phyloP scores from a whole-genome alignment of 2,888 invertebrate species.

The Pecten maximus region DNA sequence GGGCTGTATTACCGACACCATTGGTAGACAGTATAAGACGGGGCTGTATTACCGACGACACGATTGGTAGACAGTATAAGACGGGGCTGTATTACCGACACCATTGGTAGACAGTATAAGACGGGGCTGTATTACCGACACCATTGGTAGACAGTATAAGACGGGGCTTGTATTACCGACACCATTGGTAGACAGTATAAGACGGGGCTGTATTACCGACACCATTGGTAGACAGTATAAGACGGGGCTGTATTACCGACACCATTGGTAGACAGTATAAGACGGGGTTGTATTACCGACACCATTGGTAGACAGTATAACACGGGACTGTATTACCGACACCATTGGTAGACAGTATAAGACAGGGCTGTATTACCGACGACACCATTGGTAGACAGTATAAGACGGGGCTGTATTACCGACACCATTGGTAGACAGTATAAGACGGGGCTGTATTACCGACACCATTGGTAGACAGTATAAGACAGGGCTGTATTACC shows the following conservation, averaged over 20 bases:
- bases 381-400: no score
- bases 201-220: background rate
- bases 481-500: background rate
- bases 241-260: background rate
- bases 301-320: no score
- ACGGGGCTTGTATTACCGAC: background rate
- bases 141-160: no score
- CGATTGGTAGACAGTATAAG: no score
- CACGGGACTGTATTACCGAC: background rate
- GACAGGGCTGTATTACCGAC: background rate
- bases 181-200: no score
- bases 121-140: background rate
- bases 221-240: no score
- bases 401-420: background rate
- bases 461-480: no score
- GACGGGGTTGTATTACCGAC: background rate
- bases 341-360: no score
- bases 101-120: no score
- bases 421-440: no score
- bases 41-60: background rate
- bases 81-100: background rate
- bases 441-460: background rate
- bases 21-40: no score
- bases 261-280: no score
- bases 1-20: background rate